A percentile compares a stretch with the other conserved stretches of the same genome.
phyloP scores from a whole-genome alignment of 1,140 invertebrate genomes.

The Goniozus legneri region DNA sequence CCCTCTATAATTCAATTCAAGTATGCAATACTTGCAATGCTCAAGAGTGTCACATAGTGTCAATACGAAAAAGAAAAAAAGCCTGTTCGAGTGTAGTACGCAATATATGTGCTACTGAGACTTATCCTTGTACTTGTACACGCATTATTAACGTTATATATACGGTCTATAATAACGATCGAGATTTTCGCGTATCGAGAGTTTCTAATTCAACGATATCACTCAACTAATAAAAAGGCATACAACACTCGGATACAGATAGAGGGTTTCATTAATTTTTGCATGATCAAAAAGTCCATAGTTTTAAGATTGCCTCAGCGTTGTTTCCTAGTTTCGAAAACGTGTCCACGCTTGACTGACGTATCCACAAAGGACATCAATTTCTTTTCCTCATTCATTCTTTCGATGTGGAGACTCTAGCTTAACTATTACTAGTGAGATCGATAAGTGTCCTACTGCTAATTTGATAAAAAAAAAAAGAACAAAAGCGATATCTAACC shows the following conservation, averaged over 20 bases:
- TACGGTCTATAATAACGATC: no score
- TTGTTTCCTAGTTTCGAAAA: slow-evolving; percentile 49
- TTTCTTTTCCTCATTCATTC: slow-evolving; percentile 7
- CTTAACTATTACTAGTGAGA: slow-evolving; percentile 12
- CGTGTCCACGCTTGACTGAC: slow-evolving; percentile 39
- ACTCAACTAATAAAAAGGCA: no score
- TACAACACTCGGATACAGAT: slow-evolving; percentile 32
- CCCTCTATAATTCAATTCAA: slow-evolving; percentile 38
- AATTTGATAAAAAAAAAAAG: slow-evolving; percentile 21
- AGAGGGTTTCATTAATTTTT: slow-evolving; percentile 40
- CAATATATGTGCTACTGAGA: slow-evolving; percentile 22
- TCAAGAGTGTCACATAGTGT: slow-evolving; percentile 20
- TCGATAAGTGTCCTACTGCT: slow-evolving; percentile 1
- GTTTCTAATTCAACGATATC: no score
- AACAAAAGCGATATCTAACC: slow-evolving; percentile 21
- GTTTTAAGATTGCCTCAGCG: slow-evolving; percentile 55
- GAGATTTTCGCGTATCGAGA: no score
- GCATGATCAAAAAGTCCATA: slow-evolving; percentile 58
- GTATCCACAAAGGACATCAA: slow-evolving; percentile 19
- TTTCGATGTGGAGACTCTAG: slow-evolving; percentile 34
- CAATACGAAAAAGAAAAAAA: slow-evolving; percentile 31
- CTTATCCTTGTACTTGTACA: slow-evolving; percentile 13
- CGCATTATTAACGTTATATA: slow-evolving; percentile 15
- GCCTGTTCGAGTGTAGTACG: slow-evolving; percentile 32
- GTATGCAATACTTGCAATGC: slow-evolving; percentile 15